Conservation (phyloP, 2,888 invertebrate species). For the Amphipyra tragopoginis region DNA sequence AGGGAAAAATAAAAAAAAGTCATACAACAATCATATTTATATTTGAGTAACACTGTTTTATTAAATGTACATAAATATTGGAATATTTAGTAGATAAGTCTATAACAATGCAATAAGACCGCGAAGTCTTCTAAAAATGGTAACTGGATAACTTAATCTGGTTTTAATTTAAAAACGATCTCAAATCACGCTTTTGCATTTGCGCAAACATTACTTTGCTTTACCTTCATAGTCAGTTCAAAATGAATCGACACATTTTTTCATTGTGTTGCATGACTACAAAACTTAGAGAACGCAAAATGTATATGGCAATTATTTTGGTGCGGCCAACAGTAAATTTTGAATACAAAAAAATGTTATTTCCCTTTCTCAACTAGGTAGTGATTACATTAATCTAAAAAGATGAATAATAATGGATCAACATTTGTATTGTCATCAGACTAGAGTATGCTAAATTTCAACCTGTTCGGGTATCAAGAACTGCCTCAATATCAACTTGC, state of each 20-base stretch:
- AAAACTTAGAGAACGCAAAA: not conserved
- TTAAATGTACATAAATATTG: constrained; percentile 50
- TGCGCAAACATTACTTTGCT: not conserved
- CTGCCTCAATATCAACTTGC: too few species aligned
- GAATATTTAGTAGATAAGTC: constrained; percentile 41
- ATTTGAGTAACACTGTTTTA: constrained; percentile 51
- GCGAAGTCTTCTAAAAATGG: constrained; percentile 9
- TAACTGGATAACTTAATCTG: constrained; percentile 2
- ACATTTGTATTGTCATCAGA: too few species aligned
- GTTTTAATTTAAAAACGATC: constrained; percentile 18
- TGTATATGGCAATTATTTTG: not conserved
- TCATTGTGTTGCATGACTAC: not conserved
- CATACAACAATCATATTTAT: constrained; percentile 51
- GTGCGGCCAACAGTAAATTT: not conserved
- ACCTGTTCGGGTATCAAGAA: too few species aligned
- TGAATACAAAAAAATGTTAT: not conserved
- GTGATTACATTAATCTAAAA: too few species aligned
- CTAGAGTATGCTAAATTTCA: too few species aligned
- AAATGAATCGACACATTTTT: constrained; percentile 3
- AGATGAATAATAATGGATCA: too few species aligned
- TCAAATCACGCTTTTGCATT: constrained; percentile 1
- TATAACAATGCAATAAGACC: constrained; percentile 14
- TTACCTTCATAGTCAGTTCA: not conserved
- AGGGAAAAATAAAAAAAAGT: constrained; percentile 30
- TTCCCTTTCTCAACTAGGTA: not conserved